phyloP scores from a whole-genome alignment of 1,140 invertebrate species.

The Ostrea edulis region DNA sequence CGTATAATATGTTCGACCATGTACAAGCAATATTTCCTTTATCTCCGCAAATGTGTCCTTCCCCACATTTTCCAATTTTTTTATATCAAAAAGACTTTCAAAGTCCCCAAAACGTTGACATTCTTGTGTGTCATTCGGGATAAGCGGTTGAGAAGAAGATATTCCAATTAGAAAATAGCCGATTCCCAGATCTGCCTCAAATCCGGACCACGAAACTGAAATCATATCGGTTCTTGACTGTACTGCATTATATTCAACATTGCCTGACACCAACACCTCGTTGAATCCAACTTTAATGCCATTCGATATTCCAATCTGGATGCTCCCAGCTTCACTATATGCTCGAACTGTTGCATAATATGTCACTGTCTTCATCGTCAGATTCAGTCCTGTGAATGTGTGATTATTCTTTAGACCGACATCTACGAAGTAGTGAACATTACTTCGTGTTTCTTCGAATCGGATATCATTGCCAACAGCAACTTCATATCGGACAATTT shows the following conservation, averaged over 20 bases:
- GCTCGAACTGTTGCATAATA: conserved; percentile 64
- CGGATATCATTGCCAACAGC: conserved; percentile 59
- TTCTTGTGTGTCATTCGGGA: neutral
- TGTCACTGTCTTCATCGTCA: conserved; percentile 58
- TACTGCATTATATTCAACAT: neutral
- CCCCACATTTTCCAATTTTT: neutral
- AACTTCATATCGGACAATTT: conserved; percentile 62
- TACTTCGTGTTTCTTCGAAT: conserved; percentile 35
- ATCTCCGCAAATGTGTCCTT: conserved; percentile 22
- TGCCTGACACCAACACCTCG: neutral
- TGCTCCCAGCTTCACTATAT: conserved; percentile 61
- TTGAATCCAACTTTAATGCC: conserved; percentile 60
- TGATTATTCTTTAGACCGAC: conserved; percentile 56
- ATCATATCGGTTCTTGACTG: neutral
- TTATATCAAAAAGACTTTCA: conserved; percentile 60
- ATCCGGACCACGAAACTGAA: neutral
- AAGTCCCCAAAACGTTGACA: conserved; percentile 21
- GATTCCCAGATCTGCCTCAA: conserved; percentile 38
- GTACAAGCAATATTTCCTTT: conserved; percentile 39
- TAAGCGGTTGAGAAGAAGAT: neutral
- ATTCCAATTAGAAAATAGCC: conserved; percentile 57
- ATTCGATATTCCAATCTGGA: conserved; percentile 57
- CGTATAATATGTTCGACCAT: conserved; percentile 49
- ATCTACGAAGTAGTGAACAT: conserved; percentile 60
- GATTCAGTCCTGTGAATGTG: conserved; percentile 57